These are phyloP conservation scores for Vanessa tameamea DNA, from an alignment of 1,140 invertebrate species.

Conservation along the genomic window DNA sequence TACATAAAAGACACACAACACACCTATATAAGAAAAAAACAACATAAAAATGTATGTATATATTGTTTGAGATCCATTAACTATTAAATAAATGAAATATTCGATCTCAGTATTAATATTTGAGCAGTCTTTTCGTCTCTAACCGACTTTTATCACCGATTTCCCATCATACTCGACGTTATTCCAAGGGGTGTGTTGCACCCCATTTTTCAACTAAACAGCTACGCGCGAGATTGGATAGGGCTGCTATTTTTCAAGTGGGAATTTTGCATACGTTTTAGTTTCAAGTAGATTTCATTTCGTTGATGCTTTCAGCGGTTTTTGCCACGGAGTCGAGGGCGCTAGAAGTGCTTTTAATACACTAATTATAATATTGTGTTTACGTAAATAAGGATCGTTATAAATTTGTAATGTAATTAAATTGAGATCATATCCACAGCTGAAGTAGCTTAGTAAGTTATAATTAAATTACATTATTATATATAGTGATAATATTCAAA, in stretches of 20 bases:
- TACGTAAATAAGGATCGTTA: not conserved
- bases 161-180: slow-evolving; percentile 50
- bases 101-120: not conserved
- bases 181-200: slow-evolving; percentile 44
- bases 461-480: too few species aligned
- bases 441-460: too few species aligned
- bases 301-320: slow-evolving; percentile 42
- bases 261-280: slow-evolving; percentile 57
- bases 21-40: too few species aligned
- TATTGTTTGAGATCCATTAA: too few species aligned
- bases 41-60: too few species aligned
- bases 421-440: too few species aligned
- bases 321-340: not conserved
- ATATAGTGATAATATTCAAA: too few species aligned
- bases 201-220: slow-evolving; percentile 54
- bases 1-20: too few species aligned
- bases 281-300: slow-evolving; percentile 49
- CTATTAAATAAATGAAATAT: not conserved
- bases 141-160: slow-evolving; percentile 37
- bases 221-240: slow-evolving; percentile 53
- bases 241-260: slow-evolving; percentile 49
- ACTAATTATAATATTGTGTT: not conserved
- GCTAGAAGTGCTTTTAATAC: not conserved
- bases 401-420: not conserved
- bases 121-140: not conserved